Evolutionary conservation across 2,113 vertebrate species (phyloP).

Genomic region (Dermatemys mawii): DNA sequence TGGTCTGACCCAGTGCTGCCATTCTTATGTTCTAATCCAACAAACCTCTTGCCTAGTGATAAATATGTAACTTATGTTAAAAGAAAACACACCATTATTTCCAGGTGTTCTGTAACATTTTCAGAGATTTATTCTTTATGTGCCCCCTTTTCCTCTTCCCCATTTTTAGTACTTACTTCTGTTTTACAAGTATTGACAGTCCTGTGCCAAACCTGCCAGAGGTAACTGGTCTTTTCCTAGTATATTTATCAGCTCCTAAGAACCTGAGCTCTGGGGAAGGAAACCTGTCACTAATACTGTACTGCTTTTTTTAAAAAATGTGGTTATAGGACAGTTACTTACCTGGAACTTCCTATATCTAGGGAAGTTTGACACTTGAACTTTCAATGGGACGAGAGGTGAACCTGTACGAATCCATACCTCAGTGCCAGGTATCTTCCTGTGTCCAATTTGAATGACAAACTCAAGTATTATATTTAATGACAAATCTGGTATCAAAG

Average conservation of each 20-base stretch:
- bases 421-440: neutral
- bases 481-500: neutral
- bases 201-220: accelerated
- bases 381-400: neutral
- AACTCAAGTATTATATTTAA: neutral
- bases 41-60: neutral
- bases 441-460: neutral
- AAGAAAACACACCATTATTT: neutral
- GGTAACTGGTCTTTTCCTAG: neutral
- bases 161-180: neutral
- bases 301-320: neutral
- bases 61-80: neutral
- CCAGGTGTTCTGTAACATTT: neutral
- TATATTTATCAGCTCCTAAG: neutral
- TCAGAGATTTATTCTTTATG: neutral
- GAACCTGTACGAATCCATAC: neutral
- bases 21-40: too few species aligned
- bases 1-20: too few species aligned
- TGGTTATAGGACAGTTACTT: neutral
- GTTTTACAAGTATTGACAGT: neutral
- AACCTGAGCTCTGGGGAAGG: neutral
- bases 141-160: neutral
- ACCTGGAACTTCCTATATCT: neutral
- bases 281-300: neutral
- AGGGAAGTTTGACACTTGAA: neutral